Evolutionary conservation across 2,888 invertebrate species (phyloP).

Genomic region (Amblyjoppa fuscipennis): DNA sequence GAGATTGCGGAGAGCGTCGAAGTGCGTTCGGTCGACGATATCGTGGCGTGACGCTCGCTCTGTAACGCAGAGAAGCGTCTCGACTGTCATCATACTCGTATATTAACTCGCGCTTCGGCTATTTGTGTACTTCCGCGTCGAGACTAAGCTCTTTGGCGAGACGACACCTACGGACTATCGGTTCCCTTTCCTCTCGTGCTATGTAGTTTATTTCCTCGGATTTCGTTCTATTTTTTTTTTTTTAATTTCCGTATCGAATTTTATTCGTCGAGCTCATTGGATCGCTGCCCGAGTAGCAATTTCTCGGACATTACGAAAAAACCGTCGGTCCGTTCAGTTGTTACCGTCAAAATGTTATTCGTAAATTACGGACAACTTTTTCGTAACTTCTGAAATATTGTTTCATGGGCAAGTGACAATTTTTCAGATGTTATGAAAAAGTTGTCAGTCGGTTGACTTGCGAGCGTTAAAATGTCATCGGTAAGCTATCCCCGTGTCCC

Average conservation of each 20-base stretch:
- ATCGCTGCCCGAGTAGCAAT: neutral
- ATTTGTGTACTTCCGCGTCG: constrained; percentile 67
- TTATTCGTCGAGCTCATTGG: neutral
- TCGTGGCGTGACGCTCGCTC: constrained; percentile 3
- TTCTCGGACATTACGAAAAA: too few species aligned
- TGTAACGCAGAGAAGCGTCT: constrained; percentile 10
- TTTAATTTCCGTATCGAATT: neutral
- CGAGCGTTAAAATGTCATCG: too few species aligned
- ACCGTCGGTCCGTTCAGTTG: too few species aligned
- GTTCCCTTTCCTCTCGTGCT: neutral
- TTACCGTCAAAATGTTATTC: too few species aligned
- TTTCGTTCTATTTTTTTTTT: neutral
- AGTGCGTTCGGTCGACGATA: neutral
- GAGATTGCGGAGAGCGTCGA: neutral
- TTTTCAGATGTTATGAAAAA: too few species aligned
- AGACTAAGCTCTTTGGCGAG: constrained; percentile 39
- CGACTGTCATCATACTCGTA: constrained; percentile 54
- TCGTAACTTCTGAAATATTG: too few species aligned
- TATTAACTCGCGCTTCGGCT: constrained; percentile 58
- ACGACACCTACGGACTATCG: constrained; percentile 7
- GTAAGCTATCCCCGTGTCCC: too few species aligned
- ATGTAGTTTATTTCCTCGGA: neutral
- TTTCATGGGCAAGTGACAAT: too few species aligned
- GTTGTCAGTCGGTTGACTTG: too few species aligned
- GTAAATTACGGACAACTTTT: too few species aligned